A percentile compares a stretch with the other conserved stretches of the same genome.
These are phyloP conservation scores for Coelopa pilipes DNA, from an alignment of 2,888 invertebrate genomes.

Conservation along the genomic window DNA sequence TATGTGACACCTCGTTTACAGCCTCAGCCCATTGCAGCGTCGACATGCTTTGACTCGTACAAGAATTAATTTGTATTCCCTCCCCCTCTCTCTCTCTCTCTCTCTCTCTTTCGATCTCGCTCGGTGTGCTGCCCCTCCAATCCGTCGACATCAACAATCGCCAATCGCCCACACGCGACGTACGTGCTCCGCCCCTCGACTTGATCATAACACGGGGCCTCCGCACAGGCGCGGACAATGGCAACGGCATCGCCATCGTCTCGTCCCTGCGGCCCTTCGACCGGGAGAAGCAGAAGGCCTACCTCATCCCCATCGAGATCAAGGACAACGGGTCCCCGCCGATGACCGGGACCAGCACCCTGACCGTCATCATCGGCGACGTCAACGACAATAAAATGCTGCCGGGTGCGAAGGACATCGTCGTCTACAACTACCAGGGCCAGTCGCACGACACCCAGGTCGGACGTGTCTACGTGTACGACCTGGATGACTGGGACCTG, in stretches of 20 bases:
- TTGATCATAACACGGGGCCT: constrained; percentile 39
- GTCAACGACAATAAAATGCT: constrained; percentile 98
- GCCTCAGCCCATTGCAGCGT: not conserved
- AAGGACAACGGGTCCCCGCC: constrained; percentile 95
- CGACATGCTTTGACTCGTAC: constrained; percentile 3
- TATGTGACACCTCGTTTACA: no score
- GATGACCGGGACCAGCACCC: constrained; percentile 93
- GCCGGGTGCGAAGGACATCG: constrained; percentile 94
- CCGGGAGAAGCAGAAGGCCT: constrained; percentile 93
- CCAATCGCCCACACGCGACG: constrained; percentile 10
- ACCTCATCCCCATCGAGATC: constrained; percentile 95
- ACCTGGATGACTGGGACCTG: constrained; percentile 98
- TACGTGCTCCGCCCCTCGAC: no score
- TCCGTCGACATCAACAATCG: constrained; percentile 24
- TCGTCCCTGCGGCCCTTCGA: constrained; percentile 92
- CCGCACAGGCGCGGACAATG: constrained; percentile 86
- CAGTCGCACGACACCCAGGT: constrained; percentile 90
- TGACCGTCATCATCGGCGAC: constrained; percentile 96
- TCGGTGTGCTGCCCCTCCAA: constrained; percentile 25
- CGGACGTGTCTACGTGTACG: constrained; percentile 95
- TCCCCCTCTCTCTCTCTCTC: constrained; percentile 5
- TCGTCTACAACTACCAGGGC: constrained; percentile 95
- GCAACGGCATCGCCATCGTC: constrained; percentile 97
- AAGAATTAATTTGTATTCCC: not conserved
- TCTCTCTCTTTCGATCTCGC: constrained; percentile 7